Evolutionary conservation across 2,797 vertebrate genomes (phyloP), one percentile per base, ranked within the genome.

Genomic region (Acipenser transmontanus): DNA sequence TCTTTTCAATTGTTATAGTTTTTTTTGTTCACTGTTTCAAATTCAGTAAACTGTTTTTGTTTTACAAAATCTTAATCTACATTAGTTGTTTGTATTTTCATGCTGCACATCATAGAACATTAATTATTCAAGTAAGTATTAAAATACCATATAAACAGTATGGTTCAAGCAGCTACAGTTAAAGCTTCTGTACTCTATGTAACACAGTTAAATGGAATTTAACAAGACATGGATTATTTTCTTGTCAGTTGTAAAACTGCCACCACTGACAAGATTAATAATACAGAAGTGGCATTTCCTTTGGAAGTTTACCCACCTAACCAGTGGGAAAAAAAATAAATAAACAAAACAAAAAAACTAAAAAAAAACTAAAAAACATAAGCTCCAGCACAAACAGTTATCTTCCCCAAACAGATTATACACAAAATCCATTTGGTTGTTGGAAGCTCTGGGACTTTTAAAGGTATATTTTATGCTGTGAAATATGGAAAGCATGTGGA

Each of bases 401-500:
- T 91, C 89, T 86, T 86, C 78, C 84, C 84, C 7, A 83, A 78
- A 86, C 82, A 89, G 87, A 89, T 86, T 74, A 85, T 82, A 80
- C 74, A 71, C 76, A 78, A 80, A 85, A 67, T 63, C 60, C 60
- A 68, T 70, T 64, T 67, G 47, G 68, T 71, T 70, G 71, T 75
- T 75, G 74, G 81, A 81, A 85, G 82, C 80, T 77, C 65, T 79
- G 86, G 84, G 83, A 84, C 75, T 72, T 84, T 87, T 85, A 85
- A 82, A 81, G 84, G 84, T 88, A 88, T 86, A 86, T 95, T 94
- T 91, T 91, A 91, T 91, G 91, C 79, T 82, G 90, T 93, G 94
- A 95, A 94, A 95, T 94, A 93, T 88, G 88, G 87, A 93, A 94
- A 89, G 84, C 92, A 94, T 93, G 93, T 94, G 93, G 92, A 88